Conservation (phyloP, 2,888 invertebrate species). For the Apodemia hepburni region DNA sequence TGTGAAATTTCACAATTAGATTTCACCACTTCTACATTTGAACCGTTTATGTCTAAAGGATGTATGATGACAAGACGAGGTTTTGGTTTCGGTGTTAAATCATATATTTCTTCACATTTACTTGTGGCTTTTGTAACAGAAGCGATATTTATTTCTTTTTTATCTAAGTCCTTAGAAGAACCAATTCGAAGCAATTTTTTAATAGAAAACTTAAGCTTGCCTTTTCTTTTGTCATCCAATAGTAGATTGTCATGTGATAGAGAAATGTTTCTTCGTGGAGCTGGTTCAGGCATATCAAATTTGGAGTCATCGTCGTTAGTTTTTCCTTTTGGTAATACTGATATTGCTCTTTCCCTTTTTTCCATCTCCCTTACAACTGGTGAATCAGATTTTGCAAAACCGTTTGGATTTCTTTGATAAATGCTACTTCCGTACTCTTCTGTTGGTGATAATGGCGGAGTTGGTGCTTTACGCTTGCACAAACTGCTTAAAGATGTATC, state of each 20-base stretch:
- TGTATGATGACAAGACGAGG: conserved; percentile 92
- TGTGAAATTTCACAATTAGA: conserved; percentile 67
- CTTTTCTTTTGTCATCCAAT: conserved; percentile 83
- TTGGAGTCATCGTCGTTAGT: conserved; percentile 55
- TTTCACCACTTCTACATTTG: conserved; percentile 89
- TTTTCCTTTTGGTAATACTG: conserved; percentile 48
- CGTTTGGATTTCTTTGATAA: conserved; percentile 81
- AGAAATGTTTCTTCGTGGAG: conserved; percentile 85
- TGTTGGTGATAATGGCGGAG: conserved; percentile 81
- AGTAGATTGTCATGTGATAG: conserved; percentile 87
- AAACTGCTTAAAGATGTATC: conserved; percentile 75
- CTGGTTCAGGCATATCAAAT: conserved; percentile 81
- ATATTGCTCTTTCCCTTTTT: conserved; percentile 84
- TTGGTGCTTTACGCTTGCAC: conserved; percentile 88
- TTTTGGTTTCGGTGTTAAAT: conserved; percentile 82
- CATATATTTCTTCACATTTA: conserved; percentile 77
- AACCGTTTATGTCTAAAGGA: conserved; percentile 91
- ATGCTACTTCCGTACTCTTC: conserved; percentile 75
- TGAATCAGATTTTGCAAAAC: conserved; percentile 81
- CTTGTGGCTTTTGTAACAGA: conserved; percentile 68
- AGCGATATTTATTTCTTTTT: conserved; percentile 68
- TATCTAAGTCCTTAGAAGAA: conserved; percentile 84
- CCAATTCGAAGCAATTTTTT: conserved; percentile 92
- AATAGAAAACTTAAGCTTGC: conserved; percentile 87
- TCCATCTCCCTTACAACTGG: conserved; percentile 88